Percentiles rank a stretch among this genome's conserved stretches.
These are phyloP conservation scores for Malacoraja senta DNA, from an alignment of 2,797 vertebrate genomes.

Conservation along the genomic window DNA sequence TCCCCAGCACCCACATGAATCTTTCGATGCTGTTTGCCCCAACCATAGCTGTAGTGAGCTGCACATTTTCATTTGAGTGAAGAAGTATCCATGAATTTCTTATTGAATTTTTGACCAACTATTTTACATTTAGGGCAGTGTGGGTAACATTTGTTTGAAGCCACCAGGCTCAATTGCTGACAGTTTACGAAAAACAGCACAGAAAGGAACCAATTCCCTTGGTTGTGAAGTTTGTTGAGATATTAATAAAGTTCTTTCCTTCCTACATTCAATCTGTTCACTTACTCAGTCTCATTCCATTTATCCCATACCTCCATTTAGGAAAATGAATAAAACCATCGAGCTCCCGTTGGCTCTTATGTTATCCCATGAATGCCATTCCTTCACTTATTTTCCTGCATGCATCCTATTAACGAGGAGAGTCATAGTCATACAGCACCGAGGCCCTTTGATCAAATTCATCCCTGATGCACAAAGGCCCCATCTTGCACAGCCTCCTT, in stretches of 20 bases:
- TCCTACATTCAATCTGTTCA: background rate
- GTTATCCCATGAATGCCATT: too few relatives aligned
- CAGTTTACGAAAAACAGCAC: background rate
- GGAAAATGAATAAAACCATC: too few relatives aligned
- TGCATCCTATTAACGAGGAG: too few relatives aligned
- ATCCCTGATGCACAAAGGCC: too few relatives aligned
- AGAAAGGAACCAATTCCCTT: background rate
- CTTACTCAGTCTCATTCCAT: too few relatives aligned
- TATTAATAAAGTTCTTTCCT: background rate
- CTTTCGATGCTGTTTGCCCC: background rate
- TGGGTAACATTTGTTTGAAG: background rate
- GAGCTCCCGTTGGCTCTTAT: too few relatives aligned
- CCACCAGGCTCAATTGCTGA: background rate
- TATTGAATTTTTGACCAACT: background rate
- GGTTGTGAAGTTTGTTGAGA: background rate
- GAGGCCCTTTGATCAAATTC: too few relatives aligned
- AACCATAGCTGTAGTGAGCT: background rate
- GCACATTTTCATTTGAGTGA: background rate
- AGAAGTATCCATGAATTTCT: background rate
- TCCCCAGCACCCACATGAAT: background rate
- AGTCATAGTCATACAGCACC: too few relatives aligned
- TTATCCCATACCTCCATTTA: too few relatives aligned
- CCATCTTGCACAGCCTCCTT: too few relatives aligned
- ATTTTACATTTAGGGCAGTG: background rate
- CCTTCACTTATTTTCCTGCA: too few relatives aligned